Evolutionary conservation across 2,888 invertebrate species (phyloP).

Genomic region (Heliconius cydno): DNA sequence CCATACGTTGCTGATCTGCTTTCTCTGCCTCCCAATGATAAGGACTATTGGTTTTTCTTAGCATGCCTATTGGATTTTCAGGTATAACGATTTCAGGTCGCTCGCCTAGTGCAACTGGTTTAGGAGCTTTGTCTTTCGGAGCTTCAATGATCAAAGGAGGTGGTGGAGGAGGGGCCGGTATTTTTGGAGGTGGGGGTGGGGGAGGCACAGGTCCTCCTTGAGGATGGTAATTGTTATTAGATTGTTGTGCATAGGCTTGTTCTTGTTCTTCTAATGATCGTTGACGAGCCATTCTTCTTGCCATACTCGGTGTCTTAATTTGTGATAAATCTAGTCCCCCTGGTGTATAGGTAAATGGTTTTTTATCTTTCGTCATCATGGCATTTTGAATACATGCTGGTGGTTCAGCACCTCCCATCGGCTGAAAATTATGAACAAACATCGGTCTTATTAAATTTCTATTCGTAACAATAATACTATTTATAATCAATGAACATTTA

Average conservation of each 20-base stretch:
- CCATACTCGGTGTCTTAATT: conserved; percentile 95
- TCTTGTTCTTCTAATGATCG: conserved; percentile 84
- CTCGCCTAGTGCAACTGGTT: conserved; percentile 82
- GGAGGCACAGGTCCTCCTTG: conserved; percentile 70
- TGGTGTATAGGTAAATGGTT: conserved; percentile 98
- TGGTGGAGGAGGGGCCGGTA: conserved; percentile 83
- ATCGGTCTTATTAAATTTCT: background rate
- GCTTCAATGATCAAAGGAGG: conserved; percentile 84
- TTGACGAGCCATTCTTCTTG: conserved; percentile 87
- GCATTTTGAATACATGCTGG: conserved; percentile 96
- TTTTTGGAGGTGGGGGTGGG: conserved; percentile 75
- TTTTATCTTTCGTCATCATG: conserved; percentile 98
- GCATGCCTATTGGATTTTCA: conserved; percentile 87
- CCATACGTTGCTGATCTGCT: conserved; percentile 81
- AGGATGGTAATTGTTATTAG: conserved; percentile 61
- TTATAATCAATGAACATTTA: background rate
- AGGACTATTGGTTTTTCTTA: conserved; percentile 87
- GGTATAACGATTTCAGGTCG: conserved; percentile 90
- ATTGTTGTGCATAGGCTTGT: conserved; percentile 66
- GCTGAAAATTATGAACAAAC: conserved; percentile 65
- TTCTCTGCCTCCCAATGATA: conserved; percentile 85
- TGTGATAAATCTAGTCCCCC: conserved; percentile 96
- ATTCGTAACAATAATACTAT: background rate
- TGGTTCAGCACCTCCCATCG: conserved; percentile 85
- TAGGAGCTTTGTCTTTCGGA: conserved; percentile 77